Base-by-base conservation (phyloP, 2,797 vertebrate species). In the Benthosema pterotum region DNA sequence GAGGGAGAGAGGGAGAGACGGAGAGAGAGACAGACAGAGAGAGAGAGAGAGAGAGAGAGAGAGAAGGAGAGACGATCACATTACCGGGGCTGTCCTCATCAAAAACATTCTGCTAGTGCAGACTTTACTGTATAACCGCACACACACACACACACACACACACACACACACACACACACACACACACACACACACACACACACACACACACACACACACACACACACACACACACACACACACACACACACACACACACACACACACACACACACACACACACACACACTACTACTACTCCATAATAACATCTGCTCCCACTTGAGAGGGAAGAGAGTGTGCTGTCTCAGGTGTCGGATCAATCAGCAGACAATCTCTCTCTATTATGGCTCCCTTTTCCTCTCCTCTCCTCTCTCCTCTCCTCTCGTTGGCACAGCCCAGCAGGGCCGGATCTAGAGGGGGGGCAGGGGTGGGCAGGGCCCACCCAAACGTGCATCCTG, bases 291-390 rank as follows among this genome's bases (percentile, higher is more conserved):
- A n/a, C n/a, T n/a, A n/a, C 43, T n/a, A 58, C 38, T 51, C 58
- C 47, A 22, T 42, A 61, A 22, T 42, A 61, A 72, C 60, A 69
- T 67, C 58, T 61, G 60, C 73, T 57, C 70, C 51, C 52, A 74
- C 65, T 73, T 65, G 46, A 71, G 67, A 61, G 52, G 42, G n/a
- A n/a, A n/a, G n/a, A 22, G 48, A 72, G 61, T 45, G 53, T 71
- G 65, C 72, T 65, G 67, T 79, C 67, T 84, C 71, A 71, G 78
- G 78, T 84, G 77, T 64, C 67, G 63, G 63, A 74, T 79, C 78
- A 83, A 47, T 60, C 55, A 65, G 50, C 28, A 47, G 42, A 63
- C 16, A 18, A 46, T 49, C 51, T 5, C 22, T 47, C 45, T 49
- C 57, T 58, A 22, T 48, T 19, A 16, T 22, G 12, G 5, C 56